Conservation (phyloP, 2,113 vertebrate genomes). For the Trichechus manatus region DNA sequence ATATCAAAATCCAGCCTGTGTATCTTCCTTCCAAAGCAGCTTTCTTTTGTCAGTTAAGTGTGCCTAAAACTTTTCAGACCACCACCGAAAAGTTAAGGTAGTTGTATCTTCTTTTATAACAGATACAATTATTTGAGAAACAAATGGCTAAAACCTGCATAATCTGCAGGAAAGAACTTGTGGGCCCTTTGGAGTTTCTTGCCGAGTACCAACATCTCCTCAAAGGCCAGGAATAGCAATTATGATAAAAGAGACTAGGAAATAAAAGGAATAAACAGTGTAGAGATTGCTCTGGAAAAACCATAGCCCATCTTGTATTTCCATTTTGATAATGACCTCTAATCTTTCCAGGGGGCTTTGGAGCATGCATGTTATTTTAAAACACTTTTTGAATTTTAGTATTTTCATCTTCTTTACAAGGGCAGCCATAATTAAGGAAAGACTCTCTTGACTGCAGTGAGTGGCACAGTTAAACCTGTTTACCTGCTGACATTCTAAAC, state of each 20-base stretch:
- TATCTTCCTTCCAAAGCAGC: background rate
- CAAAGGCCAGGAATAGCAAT: slow-evolving; percentile 57
- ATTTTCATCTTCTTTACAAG: slow-evolving; percentile 26
- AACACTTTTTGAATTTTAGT: slow-evolving; percentile 41
- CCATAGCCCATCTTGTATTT: background rate
- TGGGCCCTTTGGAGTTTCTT: slow-evolving; percentile 27
- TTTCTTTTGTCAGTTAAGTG: background rate
- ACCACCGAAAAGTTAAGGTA: background rate
- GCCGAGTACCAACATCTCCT: background rate
- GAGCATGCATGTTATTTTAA: background rate
- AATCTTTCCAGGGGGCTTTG: background rate
- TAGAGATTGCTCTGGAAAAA: background rate
- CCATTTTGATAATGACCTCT: slow-evolving; percentile 24
- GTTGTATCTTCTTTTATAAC: slow-evolving; percentile 3
- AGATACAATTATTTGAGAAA: slow-evolving; percentile 52
- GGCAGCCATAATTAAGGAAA: background rate
- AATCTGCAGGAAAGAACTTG: slow-evolving; percentile 33
- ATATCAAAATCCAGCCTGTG: background rate
- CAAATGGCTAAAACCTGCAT: slow-evolving; percentile 4
- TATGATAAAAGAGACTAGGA: slow-evolving; percentile 45
- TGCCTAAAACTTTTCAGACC: slow-evolving; percentile 26
- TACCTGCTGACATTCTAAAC: slow-evolving; percentile 3
- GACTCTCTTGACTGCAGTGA: background rate
- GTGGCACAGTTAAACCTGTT: background rate
- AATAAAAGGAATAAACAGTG: slow-evolving; percentile 49